Base-by-base conservation (phyloP, 2,113 vertebrate species). In the Naja naja region DNA sequence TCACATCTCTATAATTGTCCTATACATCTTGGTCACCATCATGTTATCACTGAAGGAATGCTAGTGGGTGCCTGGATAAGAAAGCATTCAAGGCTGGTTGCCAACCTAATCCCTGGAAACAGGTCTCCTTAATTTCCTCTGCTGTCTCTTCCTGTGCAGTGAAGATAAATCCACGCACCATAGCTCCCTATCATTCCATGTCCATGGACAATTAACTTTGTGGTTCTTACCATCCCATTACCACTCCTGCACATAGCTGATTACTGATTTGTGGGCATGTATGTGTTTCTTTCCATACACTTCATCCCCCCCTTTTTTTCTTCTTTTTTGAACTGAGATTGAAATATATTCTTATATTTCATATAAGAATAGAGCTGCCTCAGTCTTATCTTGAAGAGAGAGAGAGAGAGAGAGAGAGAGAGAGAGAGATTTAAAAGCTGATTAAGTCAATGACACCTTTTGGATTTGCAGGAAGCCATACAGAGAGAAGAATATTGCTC, bases 401-500 rank as follows among this genome's bases (percentile, higher is more conserved):
- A 34, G 30, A 89, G 8, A 14, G 1, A 47, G 7, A 47, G 47
- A 47, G 7, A 47, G 47, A 8, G 34, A 64, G 12, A 8, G 87
- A 64, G 18, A 34, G 30, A 89, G 8, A 14, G 0, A 53, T 0
- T 93, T 64, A 95, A 87, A 3, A 55, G 54, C 54, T 90, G 92
- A 93, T 49, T 87, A 92, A 91, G 74, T 54, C 92, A 20, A 12
- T 45, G 94, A 43, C 34, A 92, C 69, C 92, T 93, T 94, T 95
- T 92, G 53, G 69, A 49, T 91, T 94, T 94, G 4, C 30, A 58
- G 94, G 58, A 58, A 87, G 94, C 56, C 81, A 94, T 85, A 88
- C 85, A 64, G 90, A 39, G n/a, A 92, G 64, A 47, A 69, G 56
- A 94, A 81, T 52, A 93, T 95, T 95, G 92, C 58, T 93, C 23